These are phyloP conservation scores for Rhadinocentrus ornatus DNA, from an alignment of 2,797 vertebrate species.

Conservation along the genomic window DNA sequence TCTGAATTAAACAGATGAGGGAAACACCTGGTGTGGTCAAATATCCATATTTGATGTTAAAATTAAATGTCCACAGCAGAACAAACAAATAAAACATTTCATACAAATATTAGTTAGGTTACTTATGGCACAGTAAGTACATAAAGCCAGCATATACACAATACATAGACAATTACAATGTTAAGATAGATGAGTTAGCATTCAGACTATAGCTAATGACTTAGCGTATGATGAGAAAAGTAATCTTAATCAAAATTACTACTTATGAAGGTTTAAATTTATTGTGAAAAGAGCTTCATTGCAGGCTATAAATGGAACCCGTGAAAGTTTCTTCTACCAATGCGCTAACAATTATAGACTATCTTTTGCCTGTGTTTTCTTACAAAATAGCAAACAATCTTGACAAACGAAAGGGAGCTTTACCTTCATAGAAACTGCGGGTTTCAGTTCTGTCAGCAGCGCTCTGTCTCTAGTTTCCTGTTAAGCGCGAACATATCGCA, in stretches of 20 bases:
- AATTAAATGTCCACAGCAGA: background rate
- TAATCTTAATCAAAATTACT: background rate
- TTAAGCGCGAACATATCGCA: conserved; percentile 21
- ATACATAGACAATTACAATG: background rate
- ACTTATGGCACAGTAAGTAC: background rate
- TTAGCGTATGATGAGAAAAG: background rate
- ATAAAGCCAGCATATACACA: too few species aligned
- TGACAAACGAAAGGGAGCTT: conserved; percentile 10
- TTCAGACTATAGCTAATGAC: background rate
- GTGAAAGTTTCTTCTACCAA: background rate
- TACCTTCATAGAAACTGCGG: conserved; percentile 52
- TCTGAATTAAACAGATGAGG: background rate
- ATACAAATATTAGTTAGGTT: background rate
- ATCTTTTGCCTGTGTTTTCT: background rate
- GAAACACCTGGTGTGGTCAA: background rate
- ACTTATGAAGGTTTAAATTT: background rate
- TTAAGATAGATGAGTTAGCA: background rate
- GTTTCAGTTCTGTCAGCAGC: conserved; percentile 54
- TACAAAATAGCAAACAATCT: background rate
- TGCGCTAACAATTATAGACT: background rate
- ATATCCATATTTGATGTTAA: background rate
- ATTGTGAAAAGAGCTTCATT: background rate
- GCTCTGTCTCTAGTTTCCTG: conserved; percentile 62
- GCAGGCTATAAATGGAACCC: background rate
- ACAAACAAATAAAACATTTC: background rate